A percentile compares a stretch with the other conserved stretches of the same genome.
These are phyloP conservation scores for Beroe forskalii DNA, from an alignment of 37 sponge, comb jelly and placozoan species.

Conservation along the genomic window DNA sequence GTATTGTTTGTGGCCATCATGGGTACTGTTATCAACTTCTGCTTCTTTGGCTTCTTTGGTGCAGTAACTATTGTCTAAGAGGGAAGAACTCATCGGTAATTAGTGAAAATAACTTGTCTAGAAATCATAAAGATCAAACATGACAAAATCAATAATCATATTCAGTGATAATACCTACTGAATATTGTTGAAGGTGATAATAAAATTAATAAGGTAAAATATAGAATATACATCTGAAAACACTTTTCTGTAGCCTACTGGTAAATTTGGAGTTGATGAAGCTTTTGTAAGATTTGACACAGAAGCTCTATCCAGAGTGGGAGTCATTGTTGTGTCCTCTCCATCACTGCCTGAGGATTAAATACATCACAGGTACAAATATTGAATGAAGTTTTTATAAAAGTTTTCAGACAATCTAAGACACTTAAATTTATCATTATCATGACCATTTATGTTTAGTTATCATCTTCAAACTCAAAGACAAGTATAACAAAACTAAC, in stretches of 20 bases:
- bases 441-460: too few species aligned
- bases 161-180: too few species aligned
- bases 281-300: constrained; percentile 63
- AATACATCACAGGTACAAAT: not conserved
- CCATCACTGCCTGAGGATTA: constrained; percentile 52
- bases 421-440: too few species aligned
- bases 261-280: constrained; percentile 4
- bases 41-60: not conserved
- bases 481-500: not conserved
- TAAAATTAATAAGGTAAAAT: too few species aligned
- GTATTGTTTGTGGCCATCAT: not conserved
- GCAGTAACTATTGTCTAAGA: constrained; percentile 41
- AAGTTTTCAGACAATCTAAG: too few species aligned
- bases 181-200: too few species aligned
- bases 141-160: too few species aligned
- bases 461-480: not conserved
- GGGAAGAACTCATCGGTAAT: too few species aligned
- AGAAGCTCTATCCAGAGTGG: constrained; percentile 36
- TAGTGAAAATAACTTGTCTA: too few species aligned
- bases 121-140: too few species aligned
- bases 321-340: constrained; percentile 65
- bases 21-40: constrained; percentile 1
- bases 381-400: too few species aligned
- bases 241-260: constrained; percentile 5
- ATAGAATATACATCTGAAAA: too few species aligned